Evolutionary conservation across 2,797 vertebrate species (phyloP), one percentile per base, ranked within the genome.

Genomic region (Loris lydekkerianus): DNA sequence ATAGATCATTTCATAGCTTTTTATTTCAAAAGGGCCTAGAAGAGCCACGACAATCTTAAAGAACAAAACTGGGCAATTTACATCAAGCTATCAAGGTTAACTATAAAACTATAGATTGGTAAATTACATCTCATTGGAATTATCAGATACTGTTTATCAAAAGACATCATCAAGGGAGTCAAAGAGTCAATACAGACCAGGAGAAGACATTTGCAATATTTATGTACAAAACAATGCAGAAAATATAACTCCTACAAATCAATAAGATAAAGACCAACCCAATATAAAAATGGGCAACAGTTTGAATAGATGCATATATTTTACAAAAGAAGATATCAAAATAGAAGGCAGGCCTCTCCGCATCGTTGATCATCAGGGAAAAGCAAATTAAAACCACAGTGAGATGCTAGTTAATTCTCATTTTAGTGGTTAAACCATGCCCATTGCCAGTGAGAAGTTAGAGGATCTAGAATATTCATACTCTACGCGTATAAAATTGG

Each of bases 91-190:
- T 25, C 8, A 80, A 70, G 18, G 31, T 21, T 85, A 82, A 89
- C 37, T 78, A 13, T 60, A 37, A 85, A 91, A 23, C 29, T 77
- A 25, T 17, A 67, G 20, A 56, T 13, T 25, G 27, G 43, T n/a
- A 87, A 53, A 37, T 92, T 65, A 93, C 53, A 84, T 63, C 77
- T 91, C 21, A 69, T 86, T 89, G 86, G 73, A 61, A 81, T 46
- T 61, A 84, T 87, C 61, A 90, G 69, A 17, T 49, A 6, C 34
- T 80, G 4, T 40, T 95, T 21, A 27, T 72, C 37, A 37, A 85
- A 86, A 89, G 63, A 56, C 2, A 58, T 29, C 0, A 11, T 40
- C 63, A 88, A 21, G 21, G 82, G 9, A 92, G 25, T 65, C 15
- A 65, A 86, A 69, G 37, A 73, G 14, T n/a, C 73, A 58, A 65